Evolutionary conservation across 2,797 vertebrate species (phyloP).

Genomic region (Onychomys leucogaster): DNA sequence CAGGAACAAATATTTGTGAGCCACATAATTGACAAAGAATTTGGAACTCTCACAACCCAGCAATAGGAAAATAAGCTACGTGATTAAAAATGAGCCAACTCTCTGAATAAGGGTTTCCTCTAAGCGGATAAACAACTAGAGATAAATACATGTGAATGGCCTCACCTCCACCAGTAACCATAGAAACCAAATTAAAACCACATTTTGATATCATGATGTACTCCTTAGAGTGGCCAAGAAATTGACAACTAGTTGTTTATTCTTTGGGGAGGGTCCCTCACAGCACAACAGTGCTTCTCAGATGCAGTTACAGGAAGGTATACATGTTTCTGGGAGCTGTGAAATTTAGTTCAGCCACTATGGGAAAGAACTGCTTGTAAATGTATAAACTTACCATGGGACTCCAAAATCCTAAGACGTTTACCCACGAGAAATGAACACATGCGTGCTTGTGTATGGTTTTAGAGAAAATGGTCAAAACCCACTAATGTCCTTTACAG

Average conservation of each 20-base stretch:
- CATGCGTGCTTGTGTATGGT: background rate
- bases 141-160: background rate
- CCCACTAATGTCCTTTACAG: background rate
- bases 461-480: background rate
- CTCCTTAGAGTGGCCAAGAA: background rate
- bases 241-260: background rate
- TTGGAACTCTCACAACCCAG: background rate
- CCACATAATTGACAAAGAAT: background rate
- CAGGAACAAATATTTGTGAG: background rate
- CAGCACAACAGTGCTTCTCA: background rate
- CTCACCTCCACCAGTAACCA: background rate
- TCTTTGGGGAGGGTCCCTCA: background rate
- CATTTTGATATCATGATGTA: too few species aligned
- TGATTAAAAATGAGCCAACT: background rate
- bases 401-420: background rate
- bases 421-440: background rate
- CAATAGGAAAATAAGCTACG: conserved; percentile 1
- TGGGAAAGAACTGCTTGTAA: background rate
- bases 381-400: background rate
- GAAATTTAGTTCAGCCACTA: background rate
- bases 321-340: accelerated
- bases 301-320: background rate
- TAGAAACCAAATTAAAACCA: background rate
- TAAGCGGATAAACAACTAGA: background rate
- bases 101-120: background rate